Base-by-base conservation (phyloP, 2,888 invertebrate genomes). In the Tuberolachnus salignus region DNA sequence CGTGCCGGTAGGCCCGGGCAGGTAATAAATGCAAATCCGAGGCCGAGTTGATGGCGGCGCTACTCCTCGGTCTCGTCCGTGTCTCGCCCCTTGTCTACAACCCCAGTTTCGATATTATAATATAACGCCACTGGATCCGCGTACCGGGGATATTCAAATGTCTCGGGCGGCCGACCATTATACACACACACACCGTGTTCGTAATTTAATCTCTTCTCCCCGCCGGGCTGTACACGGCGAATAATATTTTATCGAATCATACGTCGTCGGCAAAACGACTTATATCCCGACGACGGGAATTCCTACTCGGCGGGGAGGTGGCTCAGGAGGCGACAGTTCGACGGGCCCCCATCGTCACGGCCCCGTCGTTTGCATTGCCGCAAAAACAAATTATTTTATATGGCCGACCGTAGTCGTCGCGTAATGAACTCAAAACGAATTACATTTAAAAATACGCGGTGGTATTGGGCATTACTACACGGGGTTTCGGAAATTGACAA, bases 11-110 rank as follows among this genome's bases (percentile, higher is more conserved):
- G n/a, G n/a, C n/a, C 67, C 75, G 67, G 75, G 75, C 67, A 75
- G 75, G 66, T 75, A 75, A 75, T 75, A 75, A 75, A 78, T 78
- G 78, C 78, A 78, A 78, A 78, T 78, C 78, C 78, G 51, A 21
- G 34, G 34, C 78, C 67, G 42, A 78, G 78, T 78, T 69, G 55
- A 66, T 55, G 46, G 57, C 34, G 44, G 26, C 26, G 51, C 34
- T 34, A 16, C 49, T n/a, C 61, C 61, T 34, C 14, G 21, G 19
- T 53, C 69, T 42, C 53, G 34, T 6, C 6, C 34, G 34, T 34
- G 34, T 34, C 34, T 53, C n/a, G n/a, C 46, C 57, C 49, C 23
- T 66, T 21, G 16, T 21, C 57, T 51, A 46, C 55, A n/a, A 57
- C 67, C 75, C 75, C 75, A 57, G 67, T 73, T 75, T 75, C 75